Conservation (phyloP, 2,797 vertebrate species). For the Hippoglossus hippoglossus region DNA sequence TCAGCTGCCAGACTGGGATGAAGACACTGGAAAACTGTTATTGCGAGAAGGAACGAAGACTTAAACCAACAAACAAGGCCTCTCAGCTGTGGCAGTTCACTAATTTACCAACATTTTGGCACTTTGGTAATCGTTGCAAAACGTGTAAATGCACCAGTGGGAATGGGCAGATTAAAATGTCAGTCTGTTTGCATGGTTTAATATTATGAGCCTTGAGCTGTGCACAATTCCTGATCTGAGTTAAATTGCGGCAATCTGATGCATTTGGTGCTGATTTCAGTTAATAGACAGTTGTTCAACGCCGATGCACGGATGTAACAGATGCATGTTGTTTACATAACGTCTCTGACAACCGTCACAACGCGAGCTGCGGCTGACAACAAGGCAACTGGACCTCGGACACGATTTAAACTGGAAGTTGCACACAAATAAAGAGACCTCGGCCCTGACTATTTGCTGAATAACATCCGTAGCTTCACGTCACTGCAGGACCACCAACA, state of each 20-base stretch:
- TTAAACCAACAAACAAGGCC: background rate
- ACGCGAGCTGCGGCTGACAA: background rate
- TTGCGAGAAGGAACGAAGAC: constrained; percentile 5
- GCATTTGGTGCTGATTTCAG: background rate
- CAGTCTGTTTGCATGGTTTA: background rate
- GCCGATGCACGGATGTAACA: background rate
- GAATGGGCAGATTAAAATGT: background rate
- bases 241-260: background rate
- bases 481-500: background rate
- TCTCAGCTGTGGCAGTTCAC: background rate
- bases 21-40: background rate
- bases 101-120: background rate
- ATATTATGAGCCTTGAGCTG: background rate
- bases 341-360: background rate
- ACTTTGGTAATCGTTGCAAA: background rate
- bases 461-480: constrained; percentile 4
- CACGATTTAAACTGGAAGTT: background rate
- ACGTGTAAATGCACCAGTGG: background rate
- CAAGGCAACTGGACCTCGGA: background rate
- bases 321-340: background rate
- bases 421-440: background rate
- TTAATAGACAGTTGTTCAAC: background rate
- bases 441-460: constrained; percentile 35
- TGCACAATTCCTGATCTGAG: background rate
- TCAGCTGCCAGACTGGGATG: constrained; percentile 26